These are phyloP conservation scores for Ischnus inquisitorius DNA, from an alignment of 2,888 invertebrate genomes.

Conservation along the genomic window DNA sequence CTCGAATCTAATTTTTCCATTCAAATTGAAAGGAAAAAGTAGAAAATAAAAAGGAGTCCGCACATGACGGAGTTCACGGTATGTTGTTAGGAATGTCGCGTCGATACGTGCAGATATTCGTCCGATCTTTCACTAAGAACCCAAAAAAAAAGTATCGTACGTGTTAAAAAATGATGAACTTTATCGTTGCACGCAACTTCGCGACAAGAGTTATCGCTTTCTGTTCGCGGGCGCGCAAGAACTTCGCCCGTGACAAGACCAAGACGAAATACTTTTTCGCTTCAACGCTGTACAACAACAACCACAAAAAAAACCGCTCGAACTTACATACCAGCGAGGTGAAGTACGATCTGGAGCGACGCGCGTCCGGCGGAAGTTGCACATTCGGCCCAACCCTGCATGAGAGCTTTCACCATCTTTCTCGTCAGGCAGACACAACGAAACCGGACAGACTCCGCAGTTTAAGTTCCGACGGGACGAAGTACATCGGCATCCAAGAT, in stretches of 20 bases:
- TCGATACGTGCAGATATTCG: too few relatives aligned
- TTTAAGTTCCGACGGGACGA: not conserved
- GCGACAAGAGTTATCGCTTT: constrained; percentile 31
- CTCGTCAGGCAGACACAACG: not conserved
- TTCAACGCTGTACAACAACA: not conserved
- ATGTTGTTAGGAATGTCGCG: too few relatives aligned
- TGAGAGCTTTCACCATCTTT: not conserved
- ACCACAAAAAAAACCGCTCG: not conserved
- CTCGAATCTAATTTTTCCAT: too few relatives aligned
- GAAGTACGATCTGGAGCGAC: constrained; percentile 38
- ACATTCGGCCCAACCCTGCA: not conserved
- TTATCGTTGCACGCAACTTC: constrained; percentile 14
- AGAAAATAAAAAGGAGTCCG: too few relatives aligned
- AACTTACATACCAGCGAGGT: not conserved
- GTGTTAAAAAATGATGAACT: not conserved
- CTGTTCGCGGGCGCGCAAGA: constrained; percentile 39
- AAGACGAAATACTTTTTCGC: constrained; percentile 26
- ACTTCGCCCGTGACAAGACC: constrained; percentile 23
- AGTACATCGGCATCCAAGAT: constrained; percentile 24
- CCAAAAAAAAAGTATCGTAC: not conserved
- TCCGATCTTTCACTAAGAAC: too few relatives aligned
- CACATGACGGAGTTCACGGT: too few relatives aligned
- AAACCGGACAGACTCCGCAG: not conserved
- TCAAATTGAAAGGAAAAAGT: too few relatives aligned
- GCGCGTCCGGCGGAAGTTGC: not conserved